Evolutionary conservation across 2,888 invertebrate species (phyloP).

Genomic region (Lymantria monacha): DNA sequence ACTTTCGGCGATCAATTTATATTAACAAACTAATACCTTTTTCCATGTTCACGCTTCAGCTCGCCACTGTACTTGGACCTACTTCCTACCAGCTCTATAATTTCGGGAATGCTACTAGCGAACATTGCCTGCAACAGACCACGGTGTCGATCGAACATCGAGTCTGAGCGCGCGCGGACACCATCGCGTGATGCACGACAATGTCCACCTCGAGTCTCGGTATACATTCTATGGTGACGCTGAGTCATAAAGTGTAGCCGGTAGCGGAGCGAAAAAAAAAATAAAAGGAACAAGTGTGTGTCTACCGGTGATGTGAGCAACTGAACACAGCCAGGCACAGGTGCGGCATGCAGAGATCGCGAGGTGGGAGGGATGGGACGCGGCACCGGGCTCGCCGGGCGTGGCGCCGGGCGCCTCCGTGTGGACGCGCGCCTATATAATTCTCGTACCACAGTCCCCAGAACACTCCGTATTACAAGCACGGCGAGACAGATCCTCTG

Average conservation of each 20-base stretch:
- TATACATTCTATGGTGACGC: slow-evolving; percentile 70
- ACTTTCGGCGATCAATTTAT: slow-evolving; percentile 67
- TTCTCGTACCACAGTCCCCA: slow-evolving; percentile 61
- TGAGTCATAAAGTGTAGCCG: slow-evolving; percentile 70
- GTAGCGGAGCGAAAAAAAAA: slow-evolving; percentile 77
- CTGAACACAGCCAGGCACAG: slow-evolving; percentile 82
- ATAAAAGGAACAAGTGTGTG: slow-evolving; percentile 75
- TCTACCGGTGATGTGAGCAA: slow-evolving; percentile 82
- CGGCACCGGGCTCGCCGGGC: slow-evolving; percentile 59
- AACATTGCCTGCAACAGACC: slow-evolving; percentile 98
- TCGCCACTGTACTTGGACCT: slow-evolving; percentile 99
- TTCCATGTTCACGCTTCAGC: slow-evolving; percentile 99
- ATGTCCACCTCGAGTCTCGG: slow-evolving; percentile 75
- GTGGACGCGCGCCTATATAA: slow-evolving; percentile 44
- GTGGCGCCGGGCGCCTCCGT: slow-evolving; percentile 57
- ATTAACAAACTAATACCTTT: slow-evolving; percentile 91
- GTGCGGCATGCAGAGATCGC: slow-evolving; percentile 75
- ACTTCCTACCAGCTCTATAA: slow-evolving; percentile 99
- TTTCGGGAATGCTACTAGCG: slow-evolving; percentile 99
- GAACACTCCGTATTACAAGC: slow-evolving; percentile 55
- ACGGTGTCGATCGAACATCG: slow-evolving; percentile 75
- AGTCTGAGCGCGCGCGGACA: slow-evolving; percentile 64
- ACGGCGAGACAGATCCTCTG: slow-evolving; percentile 60
- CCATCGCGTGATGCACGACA: slow-evolving; percentile 81
- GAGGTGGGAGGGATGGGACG: slow-evolving; percentile 73